phyloP scores from a whole-genome alignment of 2,888 invertebrate genomes.

The Philhelius pedissequus region DNA sequence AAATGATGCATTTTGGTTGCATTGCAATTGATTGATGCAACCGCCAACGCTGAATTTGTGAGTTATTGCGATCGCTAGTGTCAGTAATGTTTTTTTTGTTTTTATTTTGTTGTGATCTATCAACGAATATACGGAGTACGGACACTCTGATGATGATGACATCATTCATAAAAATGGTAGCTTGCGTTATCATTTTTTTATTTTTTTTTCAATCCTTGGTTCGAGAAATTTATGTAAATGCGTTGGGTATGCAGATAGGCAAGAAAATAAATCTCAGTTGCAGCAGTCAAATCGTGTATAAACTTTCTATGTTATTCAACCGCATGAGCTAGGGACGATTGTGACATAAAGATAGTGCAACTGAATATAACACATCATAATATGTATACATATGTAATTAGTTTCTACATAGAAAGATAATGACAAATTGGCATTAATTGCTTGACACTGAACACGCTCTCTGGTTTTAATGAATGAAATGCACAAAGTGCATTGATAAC shows the following conservation, averaged over 20 bases:
- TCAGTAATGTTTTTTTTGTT: constrained; percentile 12
- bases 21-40: constrained; percentile 51
- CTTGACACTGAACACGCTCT: constrained; percentile 32
- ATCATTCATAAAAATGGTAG: constrained; percentile 52
- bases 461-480: constrained; percentile 37
- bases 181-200: constrained; percentile 42
- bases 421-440: constrained; percentile 62
- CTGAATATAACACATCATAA: not conserved
- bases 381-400: not conserved
- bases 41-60: constrained; percentile 41
- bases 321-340: not conserved
- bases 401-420: constrained; percentile 8
- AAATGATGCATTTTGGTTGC: constrained; percentile 19
- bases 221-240: constrained; percentile 35
- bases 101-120: not conserved
- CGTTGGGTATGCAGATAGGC: constrained; percentile 18
- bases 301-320: not conserved
- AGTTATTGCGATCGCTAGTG: constrained; percentile 12
- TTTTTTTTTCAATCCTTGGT: not conserved
- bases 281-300: not conserved
- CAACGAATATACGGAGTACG: too few relatives aligned
- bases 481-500: constrained; percentile 54
- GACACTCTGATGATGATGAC: constrained; percentile 31
- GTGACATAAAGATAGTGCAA: not conserved
- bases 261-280: constrained; percentile 34